Conservation (phyloP, 1,140 invertebrate genomes). For the Ooceraea biroi region DNA sequence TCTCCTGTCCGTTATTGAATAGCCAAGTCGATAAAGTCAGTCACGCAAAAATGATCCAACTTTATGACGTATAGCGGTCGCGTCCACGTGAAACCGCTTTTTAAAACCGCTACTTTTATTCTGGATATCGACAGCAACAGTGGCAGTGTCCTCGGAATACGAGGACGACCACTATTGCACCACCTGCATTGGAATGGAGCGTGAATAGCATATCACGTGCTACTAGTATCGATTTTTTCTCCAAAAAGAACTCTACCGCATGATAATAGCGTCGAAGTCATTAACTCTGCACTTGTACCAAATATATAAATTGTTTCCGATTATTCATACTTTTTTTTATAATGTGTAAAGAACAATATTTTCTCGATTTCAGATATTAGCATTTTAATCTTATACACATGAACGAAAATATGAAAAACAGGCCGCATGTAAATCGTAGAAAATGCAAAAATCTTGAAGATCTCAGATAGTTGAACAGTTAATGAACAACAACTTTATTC, state of each 20-base stretch:
- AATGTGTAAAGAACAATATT: no score
- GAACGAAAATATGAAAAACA: no score
- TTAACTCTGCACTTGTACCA: conserved; percentile 14
- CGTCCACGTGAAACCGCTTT: conserved; percentile 43
- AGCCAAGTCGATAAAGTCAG: conserved; percentile 45
- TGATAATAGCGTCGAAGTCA: conserved; percentile 9
- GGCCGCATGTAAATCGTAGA: no score
- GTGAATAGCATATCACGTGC: neutral
- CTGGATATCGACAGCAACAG: conserved; percentile 18
- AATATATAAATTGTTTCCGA: conserved; percentile 6
- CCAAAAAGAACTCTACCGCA: neutral
- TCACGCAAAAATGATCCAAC: conserved; percentile 49
- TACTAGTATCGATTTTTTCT: conserved; percentile 4
- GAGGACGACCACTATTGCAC: conserved; percentile 1
- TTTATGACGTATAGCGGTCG: conserved; percentile 37
- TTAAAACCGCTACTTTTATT: conserved; percentile 47
- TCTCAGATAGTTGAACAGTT: neutral
- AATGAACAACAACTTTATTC: conserved; percentile 22
- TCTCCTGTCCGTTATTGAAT: neutral
- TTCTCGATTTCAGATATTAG: no score
- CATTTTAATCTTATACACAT: no score
- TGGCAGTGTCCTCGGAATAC: conserved; percentile 4
- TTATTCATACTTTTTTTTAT: neutral
- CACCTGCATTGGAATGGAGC: conserved; percentile 5
- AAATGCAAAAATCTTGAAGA: no score